Conservation (phyloP, 1,140 invertebrate species). For the Calliopsis andreniformis region DNA sequence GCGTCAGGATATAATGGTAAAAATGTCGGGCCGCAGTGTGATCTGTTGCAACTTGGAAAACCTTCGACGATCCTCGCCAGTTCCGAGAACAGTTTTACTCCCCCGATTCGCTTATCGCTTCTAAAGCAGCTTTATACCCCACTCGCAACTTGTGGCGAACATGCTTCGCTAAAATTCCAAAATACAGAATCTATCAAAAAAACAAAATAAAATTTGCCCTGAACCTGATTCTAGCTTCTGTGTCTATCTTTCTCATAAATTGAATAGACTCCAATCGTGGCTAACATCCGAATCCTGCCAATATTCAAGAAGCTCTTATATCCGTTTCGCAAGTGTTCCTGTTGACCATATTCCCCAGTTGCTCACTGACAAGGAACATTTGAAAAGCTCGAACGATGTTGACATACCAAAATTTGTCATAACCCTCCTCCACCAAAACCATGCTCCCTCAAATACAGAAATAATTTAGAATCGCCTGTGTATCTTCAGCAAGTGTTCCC, state of each 20-base stretch:
- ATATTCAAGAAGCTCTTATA: no score
- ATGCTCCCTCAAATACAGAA: background rate
- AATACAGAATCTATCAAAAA: background rate
- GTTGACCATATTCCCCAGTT: background rate
- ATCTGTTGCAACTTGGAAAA: constrained; percentile 31
- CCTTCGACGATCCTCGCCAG: constrained; percentile 35
- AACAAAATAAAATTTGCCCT: constrained; percentile 21
- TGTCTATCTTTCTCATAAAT: background rate
- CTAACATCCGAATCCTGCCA: background rate
- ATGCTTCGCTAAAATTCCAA: background rate
- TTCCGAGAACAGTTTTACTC: constrained; percentile 1
- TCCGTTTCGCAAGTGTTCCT: background rate
- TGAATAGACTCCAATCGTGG: background rate
- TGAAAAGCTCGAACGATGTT: background rate
- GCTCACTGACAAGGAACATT: constrained; percentile 1
- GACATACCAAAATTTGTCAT: constrained; percentile 4
- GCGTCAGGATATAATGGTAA: constrained; percentile 18
- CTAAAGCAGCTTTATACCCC: no score
- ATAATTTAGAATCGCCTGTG: background rate
- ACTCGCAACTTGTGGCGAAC: background rate
- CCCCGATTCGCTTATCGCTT: background rate
- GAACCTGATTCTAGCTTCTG: background rate
- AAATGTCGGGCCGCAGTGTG: constrained; percentile 19
- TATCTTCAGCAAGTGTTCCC: accelerated
- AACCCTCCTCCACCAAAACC: constrained; percentile 8